Conservation (phyloP, 1,140 invertebrate species). For the Homarus americanus region DNA sequence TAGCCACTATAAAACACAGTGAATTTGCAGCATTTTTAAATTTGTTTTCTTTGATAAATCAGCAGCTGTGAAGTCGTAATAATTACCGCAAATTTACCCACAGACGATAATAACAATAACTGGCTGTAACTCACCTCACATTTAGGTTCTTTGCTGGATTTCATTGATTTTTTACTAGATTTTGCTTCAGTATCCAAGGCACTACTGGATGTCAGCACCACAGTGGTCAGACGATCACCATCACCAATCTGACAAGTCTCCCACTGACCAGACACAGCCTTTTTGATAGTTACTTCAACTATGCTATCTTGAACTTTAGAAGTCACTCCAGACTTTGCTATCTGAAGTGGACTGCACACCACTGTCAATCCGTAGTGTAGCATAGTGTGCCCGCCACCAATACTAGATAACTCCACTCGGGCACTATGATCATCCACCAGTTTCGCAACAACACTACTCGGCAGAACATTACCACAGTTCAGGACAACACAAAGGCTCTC, state of each 20-base stretch:
- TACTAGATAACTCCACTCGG: constrained; percentile 24
- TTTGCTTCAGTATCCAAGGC: background rate
- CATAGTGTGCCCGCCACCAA: constrained; percentile 42
- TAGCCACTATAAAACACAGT: no score
- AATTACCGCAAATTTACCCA: no score
- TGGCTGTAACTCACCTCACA: background rate
- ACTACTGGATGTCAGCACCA: background rate
- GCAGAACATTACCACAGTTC: constrained; percentile 38
- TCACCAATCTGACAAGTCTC: constrained; percentile 20
- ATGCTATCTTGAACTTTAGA: background rate
- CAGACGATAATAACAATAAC: no score
- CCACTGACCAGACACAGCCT: constrained; percentile 5
- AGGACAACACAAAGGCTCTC: constrained; percentile 10
- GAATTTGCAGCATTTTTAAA: no score
- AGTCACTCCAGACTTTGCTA: constrained; percentile 9
- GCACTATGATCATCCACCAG: constrained; percentile 11
- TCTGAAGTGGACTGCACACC: background rate
- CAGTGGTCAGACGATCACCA: background rate
- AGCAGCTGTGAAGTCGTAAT: no score
- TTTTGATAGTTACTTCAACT: constrained; percentile 34
- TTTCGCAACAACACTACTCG: constrained; percentile 12
- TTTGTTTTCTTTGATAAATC: no score
- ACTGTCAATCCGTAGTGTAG: constrained; percentile 31
- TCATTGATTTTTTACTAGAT: background rate
- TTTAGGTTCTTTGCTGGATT: background rate